Base-by-base conservation (phyloP, 2,113 vertebrate genomes). In the Mola mola region DNA sequence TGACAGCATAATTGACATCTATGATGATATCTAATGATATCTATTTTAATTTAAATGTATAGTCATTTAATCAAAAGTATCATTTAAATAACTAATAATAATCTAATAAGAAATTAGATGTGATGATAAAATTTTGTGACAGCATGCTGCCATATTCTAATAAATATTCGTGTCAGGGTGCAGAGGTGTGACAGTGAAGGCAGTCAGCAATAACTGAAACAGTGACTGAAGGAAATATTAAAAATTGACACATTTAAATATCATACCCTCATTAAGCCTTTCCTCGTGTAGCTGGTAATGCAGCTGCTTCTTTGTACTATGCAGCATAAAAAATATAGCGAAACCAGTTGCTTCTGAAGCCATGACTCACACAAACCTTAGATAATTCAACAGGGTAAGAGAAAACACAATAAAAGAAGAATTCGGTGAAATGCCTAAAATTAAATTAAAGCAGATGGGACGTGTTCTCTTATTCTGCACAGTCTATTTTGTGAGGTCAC, bases 401-500 rank as follows among this genome's bases (percentile, higher is more conserved):
- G 4, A 42, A 19, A 19, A 19, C 1, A 6, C 1, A 17, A 13
- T 9, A n/a, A 22, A 31, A 34, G 11, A 31, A 22, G 40, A n/a
- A n/a, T n/a, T n/a, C n/a, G n/a, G n/a, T n/a, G n/a, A n/a, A n/a
- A n/a, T n/a, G n/a, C n/a, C n/a, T 9, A 40, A 31, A 21, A 22
- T 36, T 13, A 36, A 36, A 36, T 33, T 10, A 36, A 36, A 2
- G 15, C 11, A 36, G n/a, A 4, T 36, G 33, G 33, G 12, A 36
- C 13, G 11, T 5, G 15, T 10, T 28, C 19, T 66, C 12, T 36
- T 33, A n/a, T 36, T 42, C 38, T 6, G 36, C 50, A 22, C 22
- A 28, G 12, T 53, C 25, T 63, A 53, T 65, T 33, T 4, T 52
- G 42, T 1, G 43, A 64, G 31, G 38, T 74, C 69, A 63, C 59